Evolutionary conservation across 2,797 vertebrate genomes (phyloP).

Genomic region (Notolabrus celidotus): DNA sequence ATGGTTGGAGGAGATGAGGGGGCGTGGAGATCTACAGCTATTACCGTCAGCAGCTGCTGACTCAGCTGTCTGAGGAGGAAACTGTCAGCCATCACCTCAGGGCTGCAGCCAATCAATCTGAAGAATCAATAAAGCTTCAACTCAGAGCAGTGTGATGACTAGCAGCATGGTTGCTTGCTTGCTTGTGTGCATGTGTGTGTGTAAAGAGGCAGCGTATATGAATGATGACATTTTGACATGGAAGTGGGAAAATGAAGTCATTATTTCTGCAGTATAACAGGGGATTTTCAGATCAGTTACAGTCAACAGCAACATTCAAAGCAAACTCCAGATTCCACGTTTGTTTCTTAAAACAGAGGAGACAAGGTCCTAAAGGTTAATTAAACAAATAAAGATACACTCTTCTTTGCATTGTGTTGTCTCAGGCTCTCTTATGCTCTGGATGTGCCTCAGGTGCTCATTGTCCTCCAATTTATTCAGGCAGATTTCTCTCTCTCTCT

Average conservation of each 20-base stretch:
- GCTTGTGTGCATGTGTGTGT: constrained; percentile 2
- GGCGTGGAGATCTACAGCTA: constrained; percentile 56
- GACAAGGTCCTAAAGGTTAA: not conserved
- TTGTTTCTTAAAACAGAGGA: not conserved
- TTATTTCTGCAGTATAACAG: constrained; percentile 2
- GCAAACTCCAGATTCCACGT: not conserved
- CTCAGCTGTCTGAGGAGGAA: constrained; percentile 75
- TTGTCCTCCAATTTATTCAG: constrained; percentile 36
- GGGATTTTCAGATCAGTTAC: constrained; percentile 22
- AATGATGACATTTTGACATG: constrained; percentile 17
- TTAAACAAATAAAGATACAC: too few species aligned
- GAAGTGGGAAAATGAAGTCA: constrained; percentile 29
- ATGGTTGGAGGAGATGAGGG: constrained; percentile 41
- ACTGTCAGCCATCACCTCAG: constrained; percentile 58
- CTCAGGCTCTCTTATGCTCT: not conserved
- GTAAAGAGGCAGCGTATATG: not conserved
- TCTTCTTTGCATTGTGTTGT: not conserved
- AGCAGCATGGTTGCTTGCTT: not conserved
- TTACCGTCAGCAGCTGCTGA: constrained; percentile 79
- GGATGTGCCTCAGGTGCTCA: constrained; percentile 18
- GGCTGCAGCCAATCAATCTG: constrained; percentile 58
- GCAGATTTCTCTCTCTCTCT: constrained; percentile 38
- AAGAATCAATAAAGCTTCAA: constrained; percentile 56
- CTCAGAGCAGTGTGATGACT: constrained; percentile 12
- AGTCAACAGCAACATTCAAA: constrained; percentile 6